Base-by-base conservation (phyloP, 2,888 invertebrate genomes). In the Pyrochroa serraticornis region DNA sequence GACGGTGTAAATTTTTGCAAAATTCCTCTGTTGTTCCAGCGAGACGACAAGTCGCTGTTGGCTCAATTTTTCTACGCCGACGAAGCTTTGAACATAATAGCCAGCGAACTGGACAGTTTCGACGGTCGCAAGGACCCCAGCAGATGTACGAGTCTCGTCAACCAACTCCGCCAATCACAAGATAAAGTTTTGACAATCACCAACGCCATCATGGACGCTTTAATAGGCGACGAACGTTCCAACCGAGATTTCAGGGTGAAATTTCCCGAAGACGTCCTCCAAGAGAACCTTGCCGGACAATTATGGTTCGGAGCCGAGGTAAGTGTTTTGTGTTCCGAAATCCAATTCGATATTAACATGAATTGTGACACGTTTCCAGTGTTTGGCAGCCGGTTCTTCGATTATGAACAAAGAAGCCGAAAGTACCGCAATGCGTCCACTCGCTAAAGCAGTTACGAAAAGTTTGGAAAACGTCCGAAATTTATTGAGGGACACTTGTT, bases 291-390 rank as follows among this genome's bases (percentile, higher is more conserved):
- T 60, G 96, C 97, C 35, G 98, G 98, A 0, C 98, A 99, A 81
- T 84, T 99, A 39, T 99, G 99, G 99, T 99, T 99, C 80, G 98
- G 98, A 10, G 98, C 98, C 55, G 99, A 99, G 88, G 93, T 92
- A 73, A 71, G 67, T 41, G n/a, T 12, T 22, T 30, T 30, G 30
- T 7, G 8, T 13, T 22, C 7, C 39, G 8, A 8, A 6, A 8
- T 13, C 14, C 13, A 10, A 13, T 10, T 39, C 13, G 13, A 14
- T 13, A 13, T 39, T 22, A n/a, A n/a, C n/a, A 12, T 13, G 1
- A 22, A 22, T 22, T 22, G 5, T 22, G 22, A 22, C n/a, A n/a
- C 61, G 54, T 56, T 83, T 84, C 1, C 80, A 93, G 91, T 99
- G 98, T 77, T 83, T 99, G 67, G 97, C 98, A 22, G 98, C 98